A percentile compares a stretch with the other conserved stretches of the same genome.
These are phyloP conservation scores for Siniperca undulata DNA, from an alignment of 2,797 vertebrate genomes.

Conservation along the genomic window DNA sequence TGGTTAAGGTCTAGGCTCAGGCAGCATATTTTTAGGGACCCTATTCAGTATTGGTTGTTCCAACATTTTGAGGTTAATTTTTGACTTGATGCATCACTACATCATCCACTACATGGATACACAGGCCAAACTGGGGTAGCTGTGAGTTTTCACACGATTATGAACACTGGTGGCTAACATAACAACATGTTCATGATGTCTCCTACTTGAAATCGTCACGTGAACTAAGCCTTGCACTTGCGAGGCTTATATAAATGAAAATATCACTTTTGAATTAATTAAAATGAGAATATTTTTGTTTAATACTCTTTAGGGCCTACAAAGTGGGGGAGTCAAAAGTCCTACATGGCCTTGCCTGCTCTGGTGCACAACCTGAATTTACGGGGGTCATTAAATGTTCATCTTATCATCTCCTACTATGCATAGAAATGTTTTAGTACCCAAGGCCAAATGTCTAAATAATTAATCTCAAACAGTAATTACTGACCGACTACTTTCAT, in stretches of 20 bases:
- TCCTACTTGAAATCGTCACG: not conserved
- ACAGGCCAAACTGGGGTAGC: not conserved
- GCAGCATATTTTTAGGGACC: not conserved
- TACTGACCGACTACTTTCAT: conserved; percentile 11
- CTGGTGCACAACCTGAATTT: conserved; percentile 21
- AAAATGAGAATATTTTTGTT: not conserved
- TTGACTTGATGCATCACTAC: not conserved
- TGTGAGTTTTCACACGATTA: not conserved
- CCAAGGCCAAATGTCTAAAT: conserved; percentile 30
- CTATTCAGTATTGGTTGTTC: not conserved
- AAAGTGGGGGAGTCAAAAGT: not conserved
- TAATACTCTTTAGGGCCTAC: not conserved
- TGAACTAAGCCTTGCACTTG: not conserved
- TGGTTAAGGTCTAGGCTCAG: conserved; percentile 29
- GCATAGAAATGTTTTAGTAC: conserved; percentile 21
- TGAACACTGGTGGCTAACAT: not conserved
- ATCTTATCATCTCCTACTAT: conserved; percentile 23
- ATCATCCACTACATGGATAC: not conserved
- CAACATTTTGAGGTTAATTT: not conserved
- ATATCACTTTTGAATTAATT: conserved; percentile 13
- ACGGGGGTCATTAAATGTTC: conserved; percentile 29
- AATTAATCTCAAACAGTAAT: conserved; percentile 25
- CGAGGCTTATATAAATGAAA: not conserved
- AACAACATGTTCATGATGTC: conserved; percentile 1
- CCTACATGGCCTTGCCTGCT: conserved; percentile 5